Percentiles rank a stretch among this genome's conserved stretches.
phyloP scores from a whole-genome alignment of 2,888 invertebrate species.

The Drosophila greeni region DNA sequence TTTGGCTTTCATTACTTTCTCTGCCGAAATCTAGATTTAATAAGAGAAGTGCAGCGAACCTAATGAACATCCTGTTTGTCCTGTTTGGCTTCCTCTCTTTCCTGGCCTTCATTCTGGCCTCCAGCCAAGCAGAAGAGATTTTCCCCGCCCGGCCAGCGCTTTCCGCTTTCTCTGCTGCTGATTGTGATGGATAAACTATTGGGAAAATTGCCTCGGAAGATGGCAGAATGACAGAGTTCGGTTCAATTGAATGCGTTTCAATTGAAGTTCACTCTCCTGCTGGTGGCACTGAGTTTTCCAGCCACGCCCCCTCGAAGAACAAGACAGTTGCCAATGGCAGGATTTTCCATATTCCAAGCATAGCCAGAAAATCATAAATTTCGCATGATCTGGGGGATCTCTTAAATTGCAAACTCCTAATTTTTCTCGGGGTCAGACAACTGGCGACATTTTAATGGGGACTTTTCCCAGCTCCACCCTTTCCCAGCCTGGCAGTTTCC shows the following conservation, averaged over 20 bases:
- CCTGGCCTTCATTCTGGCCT: conserved; percentile 45
- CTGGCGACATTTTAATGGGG: conserved; percentile 54
- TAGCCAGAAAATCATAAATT: conserved; percentile 3
- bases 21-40: conserved; percentile 59
- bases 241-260: conserved; percentile 63
- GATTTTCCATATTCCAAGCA: conserved; percentile 3
- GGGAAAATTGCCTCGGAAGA: conserved; percentile 34
- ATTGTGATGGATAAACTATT: conserved; percentile 74
- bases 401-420: neutral
- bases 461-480: conserved; percentile 25
- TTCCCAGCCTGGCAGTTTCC: conserved; percentile 1
- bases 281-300: conserved; percentile 52
- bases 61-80: conserved; percentile 69
- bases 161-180: conserved; percentile 49
- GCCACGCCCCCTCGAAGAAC: conserved; percentile 18
- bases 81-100: conserved; percentile 26
- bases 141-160: conserved; percentile 13
- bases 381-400: neutral
- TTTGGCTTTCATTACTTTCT: conserved; percentile 32
- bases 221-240: conserved; percentile 22
- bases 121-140: conserved; percentile 71
- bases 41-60: conserved; percentile 68
- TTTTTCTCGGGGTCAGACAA: conserved; percentile 26
- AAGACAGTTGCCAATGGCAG: conserved; percentile 54
- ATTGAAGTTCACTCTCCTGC: conserved; percentile 58